Evolutionary conservation across 2,888 invertebrate species (phyloP).

Genomic region (Eledone cirrhosa): DNA sequence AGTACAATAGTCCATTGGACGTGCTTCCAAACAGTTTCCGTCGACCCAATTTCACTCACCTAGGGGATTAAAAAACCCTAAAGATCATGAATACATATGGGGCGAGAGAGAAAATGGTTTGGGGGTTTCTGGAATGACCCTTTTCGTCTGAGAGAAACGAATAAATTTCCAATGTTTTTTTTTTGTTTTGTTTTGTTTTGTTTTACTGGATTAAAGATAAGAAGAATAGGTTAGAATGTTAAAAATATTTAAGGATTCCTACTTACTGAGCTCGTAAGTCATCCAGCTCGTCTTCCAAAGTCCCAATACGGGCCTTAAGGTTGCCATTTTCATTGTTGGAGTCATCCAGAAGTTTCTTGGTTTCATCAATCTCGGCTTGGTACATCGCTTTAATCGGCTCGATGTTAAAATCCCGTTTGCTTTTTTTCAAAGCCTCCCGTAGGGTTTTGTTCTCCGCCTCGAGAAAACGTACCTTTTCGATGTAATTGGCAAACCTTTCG

Average conservation of each 20-base stretch:
- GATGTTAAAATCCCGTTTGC: slow-evolving; percentile 48
- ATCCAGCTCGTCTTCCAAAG: slow-evolving; percentile 67
- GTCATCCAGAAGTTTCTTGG: slow-evolving; percentile 41
- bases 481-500: slow-evolving; percentile 69
- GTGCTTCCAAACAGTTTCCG: too few species aligned
- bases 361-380: slow-evolving; percentile 42
- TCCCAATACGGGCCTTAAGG: slow-evolving; percentile 66
- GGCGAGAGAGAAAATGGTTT: too few species aligned
- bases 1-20: too few species aligned
- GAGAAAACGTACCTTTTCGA: slow-evolving; percentile 67
- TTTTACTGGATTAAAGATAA: too few species aligned
- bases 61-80: too few species aligned
- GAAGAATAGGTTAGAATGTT: too few species aligned
- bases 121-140: too few species aligned
- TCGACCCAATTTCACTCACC: too few species aligned
- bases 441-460: slow-evolving; percentile 64
- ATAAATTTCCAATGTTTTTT: too few species aligned
- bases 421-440: slow-evolving; percentile 57
- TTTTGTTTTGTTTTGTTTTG: too few species aligned
- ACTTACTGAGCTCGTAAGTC: slow-evolving; percentile 49
- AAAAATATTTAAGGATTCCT: background rate
- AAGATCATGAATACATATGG: too few species aligned
- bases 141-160: too few species aligned
- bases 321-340: slow-evolving; percentile 63
- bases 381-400: slow-evolving; percentile 51